Evolutionary conservation across 1,140 invertebrate genomes (phyloP).

Genomic region (Lordiphosa mommai): DNA sequence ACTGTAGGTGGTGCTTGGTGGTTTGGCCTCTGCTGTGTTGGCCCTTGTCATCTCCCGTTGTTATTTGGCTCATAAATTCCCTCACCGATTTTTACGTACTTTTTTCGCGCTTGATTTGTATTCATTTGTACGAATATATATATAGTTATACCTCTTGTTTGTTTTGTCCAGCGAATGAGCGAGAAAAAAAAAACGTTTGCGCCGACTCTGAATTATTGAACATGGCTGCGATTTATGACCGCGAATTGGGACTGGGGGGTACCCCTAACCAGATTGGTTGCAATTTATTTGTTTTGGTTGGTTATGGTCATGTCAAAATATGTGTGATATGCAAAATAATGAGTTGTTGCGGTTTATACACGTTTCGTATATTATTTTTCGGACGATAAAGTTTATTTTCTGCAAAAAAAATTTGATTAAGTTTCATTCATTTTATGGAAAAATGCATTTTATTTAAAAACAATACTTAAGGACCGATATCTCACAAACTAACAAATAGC

Average conservation of each 20-base stretch:
- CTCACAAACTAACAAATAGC: too few relatives aligned
- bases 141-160: conserved; percentile 6
- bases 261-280: conserved; percentile 56
- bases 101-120: conserved; percentile 43
- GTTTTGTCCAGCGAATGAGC: background rate
- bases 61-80: conserved; percentile 75
- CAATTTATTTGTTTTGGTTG: conserved; percentile 66
- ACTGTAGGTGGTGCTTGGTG: conserved; percentile 65
- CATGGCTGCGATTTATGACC: conserved; percentile 63
- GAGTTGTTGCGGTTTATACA: conserved; percentile 63
- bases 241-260: conserved; percentile 22
- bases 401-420: conserved; percentile 25
- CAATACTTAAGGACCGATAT: too few relatives aligned
- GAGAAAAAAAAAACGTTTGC: conserved; percentile 18
- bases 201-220: conserved; percentile 57
- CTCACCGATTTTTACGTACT: conserved; percentile 68
- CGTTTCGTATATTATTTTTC: conserved; percentile 17
- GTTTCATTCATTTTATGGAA: background rate
- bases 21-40: conserved; percentile 67
- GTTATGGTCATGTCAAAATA: conserved; percentile 75
- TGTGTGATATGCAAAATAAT: conserved; percentile 75
- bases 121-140: background rate
- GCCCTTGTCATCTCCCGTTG: conserved; percentile 76
- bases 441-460: background rate
- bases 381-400: conserved; percentile 9